Evolutionary conservation across 1,140 invertebrate genomes (phyloP).

Genomic region (Anthonomus grandis): DNA sequence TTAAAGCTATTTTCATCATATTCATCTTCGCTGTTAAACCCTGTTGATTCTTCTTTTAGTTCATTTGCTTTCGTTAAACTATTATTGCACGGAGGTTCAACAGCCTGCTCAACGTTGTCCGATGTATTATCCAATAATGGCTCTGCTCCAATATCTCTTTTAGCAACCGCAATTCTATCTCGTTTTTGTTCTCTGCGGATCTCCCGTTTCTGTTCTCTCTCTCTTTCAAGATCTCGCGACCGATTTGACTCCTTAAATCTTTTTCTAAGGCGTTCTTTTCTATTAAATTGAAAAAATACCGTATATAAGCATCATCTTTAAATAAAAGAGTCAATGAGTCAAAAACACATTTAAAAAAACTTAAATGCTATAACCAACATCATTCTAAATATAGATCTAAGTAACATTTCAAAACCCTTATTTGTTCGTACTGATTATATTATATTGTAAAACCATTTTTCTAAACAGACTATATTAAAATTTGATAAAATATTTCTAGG

Average conservation of each 20-base stretch:
- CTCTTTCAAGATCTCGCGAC: constrained; percentile 38
- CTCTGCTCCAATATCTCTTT: constrained; percentile 35
- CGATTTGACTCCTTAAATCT: constrained; percentile 42
- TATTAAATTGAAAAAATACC: too few species aligned
- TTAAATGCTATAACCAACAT: too few species aligned
- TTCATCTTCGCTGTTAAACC: constrained; percentile 49
- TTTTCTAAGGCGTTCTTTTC: constrained; percentile 43
- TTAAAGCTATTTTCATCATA: constrained; percentile 42
- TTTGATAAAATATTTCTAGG: too few species aligned
- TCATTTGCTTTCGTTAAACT: constrained; percentile 32
- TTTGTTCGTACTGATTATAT: too few species aligned
- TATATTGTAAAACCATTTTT: too few species aligned
- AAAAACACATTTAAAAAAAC: too few species aligned
- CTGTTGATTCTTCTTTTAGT: constrained; percentile 44
- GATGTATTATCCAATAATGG: constrained; percentile 32
- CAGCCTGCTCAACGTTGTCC: constrained; percentile 27
- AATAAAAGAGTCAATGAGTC: too few species aligned
- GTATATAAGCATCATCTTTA: too few species aligned
- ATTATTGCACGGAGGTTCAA: constrained; percentile 35
- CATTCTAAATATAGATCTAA: too few species aligned
- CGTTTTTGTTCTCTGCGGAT: constrained; percentile 38
- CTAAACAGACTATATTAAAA: too few species aligned
- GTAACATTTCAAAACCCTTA: too few species aligned
- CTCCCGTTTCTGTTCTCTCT: constrained; percentile 39
- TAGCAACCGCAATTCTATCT: constrained; percentile 34